Base-by-base conservation (phyloP, 92 coral and sea anemone genomes). In the Epizoanthus illoricatus region DNA sequence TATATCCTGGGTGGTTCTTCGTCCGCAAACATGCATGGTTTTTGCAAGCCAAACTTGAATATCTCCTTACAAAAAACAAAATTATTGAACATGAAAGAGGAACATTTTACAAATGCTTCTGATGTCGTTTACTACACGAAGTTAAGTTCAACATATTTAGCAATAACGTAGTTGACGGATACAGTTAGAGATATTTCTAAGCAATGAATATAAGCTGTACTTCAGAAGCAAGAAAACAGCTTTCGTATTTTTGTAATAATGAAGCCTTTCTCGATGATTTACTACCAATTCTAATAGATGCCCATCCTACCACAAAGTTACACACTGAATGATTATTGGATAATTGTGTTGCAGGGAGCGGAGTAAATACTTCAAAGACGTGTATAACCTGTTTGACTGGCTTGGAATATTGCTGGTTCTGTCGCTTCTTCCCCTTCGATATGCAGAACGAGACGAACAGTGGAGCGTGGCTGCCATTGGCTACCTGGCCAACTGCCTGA, bases 351-450 rank as follows among this genome's bases (percentile, higher is more conserved):
- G 41, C 85, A 90, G 97, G 72, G 97, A 92, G 83, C 84, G 87
- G 42, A 75, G 59, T 63, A 81, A 81, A 55, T 90, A 92, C 86
- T 74, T 84, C 71, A 90, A 86, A 49, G 97, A 92, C 79, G 74
- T 84, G 83, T 86, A 85, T 75, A 92, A 92, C 81, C 67, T 88
- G 83, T 87, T 88, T 80, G 97, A 92, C 88, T 92, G 97, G 94
- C 75, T 92, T 43, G 97, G 97, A 33, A 79, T 92, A 87, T 39
- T 92, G 69, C 65, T 90, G 17, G 36, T 92, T 69, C 73, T 89
- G 79, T 63, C 76, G 43, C 64, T 92, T 5, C 71, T 92, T 17
- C 97, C 97, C 15, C 70, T 92, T 69, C 93, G 97, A 43, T 91
- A 69, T 65, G 82, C 92, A 42, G 90, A 88, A 47, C 84, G 87